Evolutionary conservation across 2,797 vertebrate species (phyloP).

Genomic region (Florisuga fusca): DNA sequence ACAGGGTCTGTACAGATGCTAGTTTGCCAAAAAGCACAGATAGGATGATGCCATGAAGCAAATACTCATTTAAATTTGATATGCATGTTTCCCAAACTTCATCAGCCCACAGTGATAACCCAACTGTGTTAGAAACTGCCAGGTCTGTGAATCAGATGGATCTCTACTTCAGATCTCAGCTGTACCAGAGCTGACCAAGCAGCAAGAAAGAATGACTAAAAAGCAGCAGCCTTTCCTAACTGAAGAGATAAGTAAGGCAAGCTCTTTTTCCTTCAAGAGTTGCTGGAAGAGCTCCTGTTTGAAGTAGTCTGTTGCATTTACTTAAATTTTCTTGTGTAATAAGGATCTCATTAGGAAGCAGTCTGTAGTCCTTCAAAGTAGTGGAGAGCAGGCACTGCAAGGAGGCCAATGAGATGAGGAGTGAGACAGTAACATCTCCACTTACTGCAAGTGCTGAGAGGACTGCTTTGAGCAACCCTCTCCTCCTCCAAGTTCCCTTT

Average conservation of each 20-base stretch:
- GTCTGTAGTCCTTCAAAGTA: background rate
- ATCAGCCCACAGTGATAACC: background rate
- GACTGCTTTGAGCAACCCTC: background rate
- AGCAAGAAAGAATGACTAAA: background rate
- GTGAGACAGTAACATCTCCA: background rate
- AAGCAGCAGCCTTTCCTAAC: background rate
- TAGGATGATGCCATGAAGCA: background rate
- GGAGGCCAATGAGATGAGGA: background rate
- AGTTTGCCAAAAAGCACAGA: background rate
- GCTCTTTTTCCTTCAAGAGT: background rate
- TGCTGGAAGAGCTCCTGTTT: background rate
- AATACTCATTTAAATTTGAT: background rate
- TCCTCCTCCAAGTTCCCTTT: background rate
- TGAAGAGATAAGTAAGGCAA: background rate
- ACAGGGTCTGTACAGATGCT: background rate
- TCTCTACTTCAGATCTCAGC: background rate
- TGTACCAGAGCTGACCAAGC: background rate
- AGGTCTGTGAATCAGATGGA: background rate
- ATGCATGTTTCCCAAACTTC: background rate
- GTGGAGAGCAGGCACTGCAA: background rate
- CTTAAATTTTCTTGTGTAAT: background rate
- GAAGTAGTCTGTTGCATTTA: background rate
- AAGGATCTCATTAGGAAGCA: conserved; percentile 1
- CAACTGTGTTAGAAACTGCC: background rate
- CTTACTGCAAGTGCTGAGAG: background rate